phyloP scores from a whole-genome alignment of 2,888 invertebrate species.

The Augiades crinisus region DNA sequence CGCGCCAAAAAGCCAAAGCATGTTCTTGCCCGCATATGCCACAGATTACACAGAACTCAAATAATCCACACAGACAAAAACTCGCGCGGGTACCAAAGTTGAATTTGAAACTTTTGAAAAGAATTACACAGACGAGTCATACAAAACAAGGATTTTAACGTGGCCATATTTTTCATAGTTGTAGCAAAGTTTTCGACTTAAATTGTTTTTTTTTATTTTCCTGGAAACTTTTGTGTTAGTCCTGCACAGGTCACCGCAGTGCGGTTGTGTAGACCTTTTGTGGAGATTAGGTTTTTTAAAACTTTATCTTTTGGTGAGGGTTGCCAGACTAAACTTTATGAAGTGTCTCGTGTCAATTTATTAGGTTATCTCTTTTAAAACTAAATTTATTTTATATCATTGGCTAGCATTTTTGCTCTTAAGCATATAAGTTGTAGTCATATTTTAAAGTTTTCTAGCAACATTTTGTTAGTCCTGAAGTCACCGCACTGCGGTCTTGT shows the following conservation, averaged over 20 bases:
- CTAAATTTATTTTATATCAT: slow-evolving; percentile 18
- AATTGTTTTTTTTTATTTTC: slow-evolving; percentile 12
- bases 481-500: slow-evolving; percentile 34
- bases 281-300: slow-evolving; percentile 31
- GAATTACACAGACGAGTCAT: slow-evolving; percentile 23
- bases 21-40: slow-evolving; percentile 25
- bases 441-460: slow-evolving; percentile 20
- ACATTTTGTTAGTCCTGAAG: slow-evolving; percentile 31
- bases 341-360: slow-evolving; percentile 15
- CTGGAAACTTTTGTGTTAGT: slow-evolving; percentile 30
- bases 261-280: slow-evolving; percentile 33
- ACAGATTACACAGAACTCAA: slow-evolving; percentile 25
- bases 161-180: slow-evolving; percentile 26
- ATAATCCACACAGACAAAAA: slow-evolving; percentile 24
- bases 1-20: slow-evolving; percentile 26
- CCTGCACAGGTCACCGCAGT: slow-evolving; percentile 33
- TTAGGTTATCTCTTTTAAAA: slow-evolving; percentile 14
- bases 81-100: slow-evolving; percentile 17
- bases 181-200: slow-evolving; percentile 23
- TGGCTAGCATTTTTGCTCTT: slow-evolving; percentile 8
- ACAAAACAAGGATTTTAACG: slow-evolving; percentile 23
- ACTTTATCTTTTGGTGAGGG: slow-evolving; percentile 19
- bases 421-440: slow-evolving; percentile 2
- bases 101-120: slow-evolving; percentile 25
- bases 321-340: slow-evolving; percentile 22